A percentile compares a stretch with the other conserved stretches of the same genome.
Conservation (phyloP, 2,113 vertebrate species). For the Callaeas wilsoni region DNA sequence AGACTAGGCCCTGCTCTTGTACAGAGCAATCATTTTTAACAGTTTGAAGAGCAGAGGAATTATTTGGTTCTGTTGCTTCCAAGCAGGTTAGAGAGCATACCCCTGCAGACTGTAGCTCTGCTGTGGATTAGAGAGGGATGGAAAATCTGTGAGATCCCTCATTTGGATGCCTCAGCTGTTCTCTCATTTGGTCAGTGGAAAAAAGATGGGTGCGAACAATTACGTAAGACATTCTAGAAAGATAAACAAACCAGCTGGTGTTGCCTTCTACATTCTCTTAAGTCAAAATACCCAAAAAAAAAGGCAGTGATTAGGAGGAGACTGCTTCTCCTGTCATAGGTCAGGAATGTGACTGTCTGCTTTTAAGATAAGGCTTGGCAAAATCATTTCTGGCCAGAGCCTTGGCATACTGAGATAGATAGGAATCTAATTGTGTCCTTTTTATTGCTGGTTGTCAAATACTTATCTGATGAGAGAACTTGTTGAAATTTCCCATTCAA, state of each 20-base stretch:
- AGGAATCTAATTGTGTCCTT: background rate
- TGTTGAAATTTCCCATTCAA: background rate
- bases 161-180: background rate
- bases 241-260: background rate
- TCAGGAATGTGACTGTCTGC: conserved; percentile 30
- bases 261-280: background rate
- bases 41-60: background rate
- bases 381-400: background rate
- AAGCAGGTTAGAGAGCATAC: accelerated
- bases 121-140: background rate
- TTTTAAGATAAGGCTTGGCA: conserved; percentile 11
- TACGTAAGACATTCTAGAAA: background rate
- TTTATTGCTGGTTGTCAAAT: background rate
- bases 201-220: background rate
- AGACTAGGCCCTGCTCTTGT: background rate
- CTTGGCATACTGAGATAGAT: background rate
- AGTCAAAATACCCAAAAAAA: background rate
- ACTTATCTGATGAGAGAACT: conserved; percentile 5
- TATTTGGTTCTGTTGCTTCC: background rate
- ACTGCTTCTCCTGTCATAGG: background rate
- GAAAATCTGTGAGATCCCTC: background rate
- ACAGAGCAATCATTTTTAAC: background rate
- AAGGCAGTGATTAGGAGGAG: background rate
- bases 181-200: background rate
- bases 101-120: background rate